Evolutionary conservation across 2,797 vertebrate genomes (phyloP), one percentile per base, ranked within the genome.

Genomic region (Gallinago solitaria): DNA sequence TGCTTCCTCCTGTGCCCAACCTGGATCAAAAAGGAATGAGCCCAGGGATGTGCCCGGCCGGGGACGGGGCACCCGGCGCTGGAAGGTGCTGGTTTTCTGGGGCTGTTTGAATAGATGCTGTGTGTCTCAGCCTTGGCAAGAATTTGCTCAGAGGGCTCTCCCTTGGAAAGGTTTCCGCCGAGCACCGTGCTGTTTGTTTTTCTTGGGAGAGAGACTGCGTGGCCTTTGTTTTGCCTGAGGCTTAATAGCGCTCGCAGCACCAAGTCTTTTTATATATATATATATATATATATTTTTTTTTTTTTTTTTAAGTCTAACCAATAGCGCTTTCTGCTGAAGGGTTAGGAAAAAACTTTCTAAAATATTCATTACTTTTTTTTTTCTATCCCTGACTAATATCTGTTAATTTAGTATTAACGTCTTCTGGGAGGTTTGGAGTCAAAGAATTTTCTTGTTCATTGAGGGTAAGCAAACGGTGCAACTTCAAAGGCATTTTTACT

Each of bases 401-500:
- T 87, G 24, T 91, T 92, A 39, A 87, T 65, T 89, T 85, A 83
- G 33, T 35, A 12, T 53, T 93, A 51, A 4, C 0, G 0, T 93
- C 79, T 85, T 93, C 48, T 78, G 60, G 69, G 89, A 86, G 73
- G 57, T 74, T 80, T 73, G 67, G 39, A 91, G 63, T 83, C 41
- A 59, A 84, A 73, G 69, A 50, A 68, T 79, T 89, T 92, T 69
- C 11, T 79, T 83, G 41, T 20, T 87, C n/a, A 8, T 27, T 27
- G 45, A 89, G 61, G 10, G 37, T 65, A 53, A 74, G 90, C 78
- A 90, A 95, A 81, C 84, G 82, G 84, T 95, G 82, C 96, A 97
- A 96, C 97, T 97, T 98, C 95, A 97, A 96, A 97, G 97, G 95
- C 94, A 93, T 95, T 95, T 97, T 97, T 97, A 97, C 96, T 91